Evolutionary conservation across 2,888 invertebrate genomes (phyloP).

Genomic region (Drosophila neonasuta): DNA sequence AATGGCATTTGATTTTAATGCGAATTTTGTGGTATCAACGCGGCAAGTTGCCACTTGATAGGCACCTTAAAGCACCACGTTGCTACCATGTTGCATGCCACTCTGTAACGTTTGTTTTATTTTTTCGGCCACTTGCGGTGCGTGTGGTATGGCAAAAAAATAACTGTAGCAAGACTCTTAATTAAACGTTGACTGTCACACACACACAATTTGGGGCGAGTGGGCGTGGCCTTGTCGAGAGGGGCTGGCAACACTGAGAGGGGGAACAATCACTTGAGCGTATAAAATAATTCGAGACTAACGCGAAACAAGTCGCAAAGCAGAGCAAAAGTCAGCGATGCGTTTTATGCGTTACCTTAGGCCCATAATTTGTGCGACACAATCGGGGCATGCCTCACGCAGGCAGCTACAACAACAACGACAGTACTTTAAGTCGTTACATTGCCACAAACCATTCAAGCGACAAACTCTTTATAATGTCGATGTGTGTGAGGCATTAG

Average conservation of each 20-base stretch:
- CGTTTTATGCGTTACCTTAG: constrained; percentile 55
- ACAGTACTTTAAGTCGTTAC: constrained; percentile 28
- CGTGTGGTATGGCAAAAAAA: constrained; percentile 15
- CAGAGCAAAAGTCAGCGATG: constrained; percentile 47
- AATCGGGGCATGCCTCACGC: constrained; percentile 45
- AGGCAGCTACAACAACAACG: background rate
- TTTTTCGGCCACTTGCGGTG: constrained; percentile 22
- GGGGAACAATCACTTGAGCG: constrained; percentile 44
- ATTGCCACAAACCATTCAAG: constrained; percentile 38
- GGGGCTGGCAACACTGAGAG: constrained; percentile 3
- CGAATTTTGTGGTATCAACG: no score
- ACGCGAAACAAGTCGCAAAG: constrained; percentile 16
- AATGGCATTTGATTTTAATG: no score
- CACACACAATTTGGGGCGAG: constrained; percentile 34
- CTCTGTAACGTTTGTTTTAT: constrained; percentile 8
- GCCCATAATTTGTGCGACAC: constrained; percentile 59
- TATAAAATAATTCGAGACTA: constrained; percentile 44
- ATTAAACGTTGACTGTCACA: constrained; percentile 54
- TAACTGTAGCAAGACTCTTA: constrained; percentile 28
- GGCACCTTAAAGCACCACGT: constrained; percentile 14
- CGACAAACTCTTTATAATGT: constrained; percentile 28
- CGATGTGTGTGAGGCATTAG: constrained; percentile 1
- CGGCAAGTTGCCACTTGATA: constrained; percentile 36
- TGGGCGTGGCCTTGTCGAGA: background rate
- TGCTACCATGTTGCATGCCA: background rate